These are phyloP conservation scores for Lysandra bellargus DNA, from an alignment of 2,888 invertebrate species.

Conservation along the genomic window DNA sequence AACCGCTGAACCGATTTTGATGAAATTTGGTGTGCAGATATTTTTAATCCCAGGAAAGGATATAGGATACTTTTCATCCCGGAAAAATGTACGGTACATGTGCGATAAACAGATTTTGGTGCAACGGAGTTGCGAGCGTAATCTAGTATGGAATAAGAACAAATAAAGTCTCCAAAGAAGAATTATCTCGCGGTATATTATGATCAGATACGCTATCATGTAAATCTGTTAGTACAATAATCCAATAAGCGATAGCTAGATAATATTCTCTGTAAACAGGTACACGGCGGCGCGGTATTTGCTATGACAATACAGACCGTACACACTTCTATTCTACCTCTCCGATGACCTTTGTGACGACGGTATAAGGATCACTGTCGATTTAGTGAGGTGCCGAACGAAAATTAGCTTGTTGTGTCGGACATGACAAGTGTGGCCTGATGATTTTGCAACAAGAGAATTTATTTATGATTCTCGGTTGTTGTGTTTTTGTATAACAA, in stretches of 20 bases:
- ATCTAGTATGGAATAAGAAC: background rate
- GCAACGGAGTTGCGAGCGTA: too few species aligned
- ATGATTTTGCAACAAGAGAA: too few species aligned
- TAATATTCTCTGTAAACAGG: slow-evolving; percentile 46
- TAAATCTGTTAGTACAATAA: slow-evolving; percentile 68
- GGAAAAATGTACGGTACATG: too few species aligned
- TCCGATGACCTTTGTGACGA: background rate
- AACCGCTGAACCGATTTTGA: too few species aligned
- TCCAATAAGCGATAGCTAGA: slow-evolving; percentile 57
- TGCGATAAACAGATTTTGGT: too few species aligned
- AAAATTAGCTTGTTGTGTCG: background rate
- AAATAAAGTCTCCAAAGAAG: slow-evolving; percentile 21
- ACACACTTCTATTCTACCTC: background rate
- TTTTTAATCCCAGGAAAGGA: too few species aligned
- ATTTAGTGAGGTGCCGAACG: background rate
- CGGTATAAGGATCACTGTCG: background rate
- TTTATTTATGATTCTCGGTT: too few species aligned
- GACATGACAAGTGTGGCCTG: background rate
- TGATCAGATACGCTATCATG: slow-evolving; percentile 54
- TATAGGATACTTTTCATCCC: too few species aligned
- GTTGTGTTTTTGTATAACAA: too few species aligned
- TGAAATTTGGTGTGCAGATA: too few species aligned
- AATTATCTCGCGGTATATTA: slow-evolving; percentile 36
- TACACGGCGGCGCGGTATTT: slow-evolving; percentile 25
- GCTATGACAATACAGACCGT: slow-evolving; percentile 1